Evolutionary conservation across 2,113 vertebrate species (phyloP).

Genomic region (Anguilla japonica): DNA sequence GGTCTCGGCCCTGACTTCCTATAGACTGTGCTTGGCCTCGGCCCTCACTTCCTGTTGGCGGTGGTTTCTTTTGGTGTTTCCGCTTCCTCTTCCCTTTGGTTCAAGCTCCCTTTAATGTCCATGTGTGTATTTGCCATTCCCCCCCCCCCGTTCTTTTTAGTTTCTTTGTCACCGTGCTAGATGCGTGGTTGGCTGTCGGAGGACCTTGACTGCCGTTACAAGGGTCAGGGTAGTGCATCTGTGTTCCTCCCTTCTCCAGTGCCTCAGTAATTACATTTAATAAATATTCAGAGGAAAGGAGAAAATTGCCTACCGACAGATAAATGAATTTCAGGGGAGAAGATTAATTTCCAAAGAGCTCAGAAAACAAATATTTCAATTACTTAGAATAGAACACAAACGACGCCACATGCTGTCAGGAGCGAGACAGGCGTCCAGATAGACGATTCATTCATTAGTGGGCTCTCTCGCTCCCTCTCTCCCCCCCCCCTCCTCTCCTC

Average conservation of each 20-base stretch:
- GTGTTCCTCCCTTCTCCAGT: conserved; percentile 32
- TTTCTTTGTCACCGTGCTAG: too few relatives aligned
- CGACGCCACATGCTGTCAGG: conserved; percentile 24
- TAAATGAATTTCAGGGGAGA: conserved; percentile 34
- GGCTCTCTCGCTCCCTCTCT: not conserved
- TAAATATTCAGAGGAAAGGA: conserved; percentile 43
- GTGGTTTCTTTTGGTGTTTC: too few relatives aligned
- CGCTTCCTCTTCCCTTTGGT: too few relatives aligned
- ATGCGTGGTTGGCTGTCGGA: too few relatives aligned
- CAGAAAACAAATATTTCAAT: conserved; percentile 41
- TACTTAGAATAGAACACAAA: conserved; percentile 37
- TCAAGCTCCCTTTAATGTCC: too few relatives aligned
- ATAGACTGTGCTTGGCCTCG: not conserved
- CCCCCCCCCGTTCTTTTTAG: too few relatives aligned
- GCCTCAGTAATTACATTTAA: conserved; percentile 45
- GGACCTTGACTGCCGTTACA: too few relatives aligned
- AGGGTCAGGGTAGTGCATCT: conserved; percentile 29
- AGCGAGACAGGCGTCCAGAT: not conserved
- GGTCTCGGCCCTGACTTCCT: too few relatives aligned
- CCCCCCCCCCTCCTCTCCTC: too few relatives aligned
- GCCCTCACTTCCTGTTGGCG: too few relatives aligned
- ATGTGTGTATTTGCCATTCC: too few relatives aligned
- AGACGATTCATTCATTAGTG: conserved; percentile 5
- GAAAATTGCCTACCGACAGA: conserved; percentile 36
- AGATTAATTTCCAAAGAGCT: conserved; percentile 45